These are phyloP conservation scores for Micromys minutus DNA, from an alignment of 2,113 vertebrate genomes.

Conservation along the genomic window DNA sequence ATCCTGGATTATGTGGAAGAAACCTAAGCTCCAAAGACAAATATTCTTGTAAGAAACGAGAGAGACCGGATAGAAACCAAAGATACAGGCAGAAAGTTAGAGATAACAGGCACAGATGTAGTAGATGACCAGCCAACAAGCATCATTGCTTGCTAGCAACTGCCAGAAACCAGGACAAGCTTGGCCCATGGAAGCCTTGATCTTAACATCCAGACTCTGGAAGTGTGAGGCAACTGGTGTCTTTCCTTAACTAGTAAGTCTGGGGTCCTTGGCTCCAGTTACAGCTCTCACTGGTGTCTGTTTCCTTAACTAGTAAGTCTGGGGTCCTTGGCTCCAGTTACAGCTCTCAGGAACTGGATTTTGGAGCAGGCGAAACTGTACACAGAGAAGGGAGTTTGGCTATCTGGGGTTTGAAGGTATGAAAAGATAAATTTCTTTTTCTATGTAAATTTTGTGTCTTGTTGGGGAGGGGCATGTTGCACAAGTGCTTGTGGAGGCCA, in stretches of 20 bases:
- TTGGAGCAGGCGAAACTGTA: not conserved
- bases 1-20: not conserved
- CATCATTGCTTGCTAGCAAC: not conserved
- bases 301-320: not conserved
- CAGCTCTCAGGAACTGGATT: not conserved
- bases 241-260: not conserved
- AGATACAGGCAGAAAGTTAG: not conserved
- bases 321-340: not conserved
- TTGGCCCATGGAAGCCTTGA: not conserved
- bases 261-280: not conserved
- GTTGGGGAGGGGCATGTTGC: not conserved
- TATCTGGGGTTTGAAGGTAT: not conserved
- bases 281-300: not conserved
- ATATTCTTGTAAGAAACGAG: constrained; percentile 32
- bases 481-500: not conserved
- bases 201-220: not conserved
- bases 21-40: not conserved
- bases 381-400: not conserved
- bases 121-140: not conserved
- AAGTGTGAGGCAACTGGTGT: not conserved
- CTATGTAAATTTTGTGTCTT: not conserved
- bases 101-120: not conserved
- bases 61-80: constrained; percentile 5
- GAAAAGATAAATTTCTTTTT: not conserved
- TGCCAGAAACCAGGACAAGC: not conserved